These are phyloP conservation scores for Choreutis nemorana DNA, from an alignment of 2,888 invertebrate species.

Conservation along the genomic window DNA sequence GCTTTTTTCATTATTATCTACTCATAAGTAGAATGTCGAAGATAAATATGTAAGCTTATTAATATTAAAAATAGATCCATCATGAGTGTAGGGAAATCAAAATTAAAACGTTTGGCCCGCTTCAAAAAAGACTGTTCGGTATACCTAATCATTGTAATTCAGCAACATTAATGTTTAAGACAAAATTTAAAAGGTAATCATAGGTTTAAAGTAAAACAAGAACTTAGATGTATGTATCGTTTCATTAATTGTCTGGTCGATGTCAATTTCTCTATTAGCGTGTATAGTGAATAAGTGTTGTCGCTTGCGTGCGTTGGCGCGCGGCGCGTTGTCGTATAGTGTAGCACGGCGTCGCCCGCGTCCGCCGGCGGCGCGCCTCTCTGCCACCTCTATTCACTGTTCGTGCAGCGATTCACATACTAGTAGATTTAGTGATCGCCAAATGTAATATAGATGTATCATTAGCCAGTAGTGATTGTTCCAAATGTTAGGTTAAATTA, in stretches of 20 bases:
- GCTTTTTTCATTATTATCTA: constrained; percentile 18
- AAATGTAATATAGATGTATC: constrained; percentile 62
- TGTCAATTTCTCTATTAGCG: constrained; percentile 41
- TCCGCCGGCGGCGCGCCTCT: constrained; percentile 9
- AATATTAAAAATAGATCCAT: constrained; percentile 42
- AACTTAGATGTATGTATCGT: constrained; percentile 24
- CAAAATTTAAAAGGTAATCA: constrained; percentile 32
- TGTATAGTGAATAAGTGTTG: constrained; percentile 31
- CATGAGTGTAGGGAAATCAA: constrained; percentile 55
- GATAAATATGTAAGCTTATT: constrained; percentile 27
- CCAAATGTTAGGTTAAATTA: constrained; percentile 62
- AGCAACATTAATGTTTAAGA: constrained; percentile 41
- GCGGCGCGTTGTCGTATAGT: not conserved
- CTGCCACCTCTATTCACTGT: constrained; percentile 15
- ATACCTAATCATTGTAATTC: constrained; percentile 66
- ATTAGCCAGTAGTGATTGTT: constrained; percentile 62
- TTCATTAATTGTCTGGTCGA: constrained; percentile 36
- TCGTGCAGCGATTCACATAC: constrained; percentile 40
- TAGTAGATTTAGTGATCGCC: constrained; percentile 59
- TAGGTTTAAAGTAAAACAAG: constrained; percentile 22
- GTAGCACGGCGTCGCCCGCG: constrained; percentile 3
- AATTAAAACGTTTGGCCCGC: constrained; percentile 71
- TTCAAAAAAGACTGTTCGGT: constrained; percentile 74
- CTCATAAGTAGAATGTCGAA: constrained; percentile 26
- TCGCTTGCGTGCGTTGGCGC: constrained; percentile 20